These are phyloP conservation scores for Capitulum mitella DNA, from an alignment of 2,888 invertebrate genomes.

Conservation along the genomic window DNA sequence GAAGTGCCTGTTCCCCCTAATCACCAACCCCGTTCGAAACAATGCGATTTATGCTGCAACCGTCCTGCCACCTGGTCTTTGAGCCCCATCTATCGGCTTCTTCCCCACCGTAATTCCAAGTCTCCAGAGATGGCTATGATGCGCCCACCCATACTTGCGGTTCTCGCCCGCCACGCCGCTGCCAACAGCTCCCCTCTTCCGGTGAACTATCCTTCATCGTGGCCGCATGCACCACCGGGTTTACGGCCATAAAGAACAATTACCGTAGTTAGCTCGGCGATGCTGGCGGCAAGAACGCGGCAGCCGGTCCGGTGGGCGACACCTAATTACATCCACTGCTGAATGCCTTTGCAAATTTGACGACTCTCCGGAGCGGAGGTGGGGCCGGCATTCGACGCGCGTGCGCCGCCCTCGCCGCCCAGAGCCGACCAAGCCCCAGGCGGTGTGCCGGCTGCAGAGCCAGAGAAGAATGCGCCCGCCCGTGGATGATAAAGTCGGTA, in stretches of 20 bases:
- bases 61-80: too few relatives aligned
- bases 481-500: not conserved
- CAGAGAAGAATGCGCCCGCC: not conserved
- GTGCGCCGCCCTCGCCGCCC: not conserved
- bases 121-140: too few relatives aligned
- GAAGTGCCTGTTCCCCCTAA: too few relatives aligned
- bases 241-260: not conserved
- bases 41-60: too few relatives aligned
- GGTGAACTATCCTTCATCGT: not conserved
- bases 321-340: not conserved
- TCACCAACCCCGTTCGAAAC: too few relatives aligned
- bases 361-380: not conserved
- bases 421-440: not conserved
- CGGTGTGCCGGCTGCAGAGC: not conserved
- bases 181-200: not conserved
- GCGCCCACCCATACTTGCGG: not conserved
- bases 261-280: not conserved
- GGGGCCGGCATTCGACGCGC: not conserved
- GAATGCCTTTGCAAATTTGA: conserved; percentile 4
- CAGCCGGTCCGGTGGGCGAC: not conserved
- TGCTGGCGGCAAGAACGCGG: not conserved
- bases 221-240: not conserved
- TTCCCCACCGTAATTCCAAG: too few relatives aligned
- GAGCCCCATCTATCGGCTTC: too few relatives aligned
- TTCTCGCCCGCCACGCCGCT: not conserved